Conservation (phyloP, 2,888 invertebrate genomes). For the Aspidapion aeneum region DNA sequence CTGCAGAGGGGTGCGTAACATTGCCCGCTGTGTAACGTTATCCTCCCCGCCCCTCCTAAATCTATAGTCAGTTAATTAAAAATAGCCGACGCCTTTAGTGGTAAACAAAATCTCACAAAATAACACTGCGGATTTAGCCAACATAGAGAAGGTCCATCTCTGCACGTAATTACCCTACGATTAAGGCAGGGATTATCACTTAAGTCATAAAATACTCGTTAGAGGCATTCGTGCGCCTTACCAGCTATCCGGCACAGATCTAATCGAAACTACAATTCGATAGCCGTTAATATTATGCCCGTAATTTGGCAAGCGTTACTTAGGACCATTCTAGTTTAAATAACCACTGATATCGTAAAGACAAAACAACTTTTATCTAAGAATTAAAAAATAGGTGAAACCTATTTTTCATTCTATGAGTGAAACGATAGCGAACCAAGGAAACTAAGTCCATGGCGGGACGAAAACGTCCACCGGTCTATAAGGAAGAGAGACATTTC, state of each 20-base stretch:
- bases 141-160: neutral
- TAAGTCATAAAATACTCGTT: constrained; percentile 1
- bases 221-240: constrained; percentile 3
- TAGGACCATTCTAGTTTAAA: neutral
- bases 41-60: too few relatives aligned
- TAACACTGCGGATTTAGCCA: too few relatives aligned
- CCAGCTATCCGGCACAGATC: neutral
- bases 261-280: constrained; percentile 3
- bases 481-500: too few relatives aligned
- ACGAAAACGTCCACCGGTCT: too few relatives aligned
- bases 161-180: neutral
- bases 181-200: neutral
- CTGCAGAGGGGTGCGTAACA: too few relatives aligned
- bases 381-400: neutral
- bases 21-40: too few relatives aligned
- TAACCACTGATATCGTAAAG: neutral
- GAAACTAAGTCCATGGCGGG: too few relatives aligned
- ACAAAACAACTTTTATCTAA: neutral
- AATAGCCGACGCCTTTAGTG: too few relatives aligned
- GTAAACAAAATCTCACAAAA: too few relatives aligned
- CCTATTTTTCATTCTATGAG: too few relatives aligned
- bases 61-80: too few relatives aligned
- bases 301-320: constrained; percentile 2
- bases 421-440: too few relatives aligned
- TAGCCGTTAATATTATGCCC: neutral